These are phyloP conservation scores for Cerastis leucographa DNA, from an alignment of 2,888 invertebrate species.

Conservation along the genomic window DNA sequence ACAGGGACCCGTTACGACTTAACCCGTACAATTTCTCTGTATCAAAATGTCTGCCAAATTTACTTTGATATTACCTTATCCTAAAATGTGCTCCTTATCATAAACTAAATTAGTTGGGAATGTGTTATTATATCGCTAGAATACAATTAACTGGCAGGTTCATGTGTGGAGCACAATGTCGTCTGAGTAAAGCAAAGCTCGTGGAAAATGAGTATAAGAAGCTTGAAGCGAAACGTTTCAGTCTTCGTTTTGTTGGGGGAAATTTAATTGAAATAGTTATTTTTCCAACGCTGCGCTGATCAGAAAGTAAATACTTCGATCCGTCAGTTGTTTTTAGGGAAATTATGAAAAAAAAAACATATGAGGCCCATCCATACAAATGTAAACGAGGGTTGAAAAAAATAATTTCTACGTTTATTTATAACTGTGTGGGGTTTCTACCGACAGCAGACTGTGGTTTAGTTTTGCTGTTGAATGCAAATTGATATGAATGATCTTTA, in stretches of 20 bases:
- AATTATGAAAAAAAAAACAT: too few species aligned
- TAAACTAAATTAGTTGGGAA: slow-evolving; percentile 26
- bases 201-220: neutral
- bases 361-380: too few species aligned
- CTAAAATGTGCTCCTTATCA: slow-evolving; percentile 31
- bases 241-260: neutral
- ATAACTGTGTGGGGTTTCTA: too few species aligned
- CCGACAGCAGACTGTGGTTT: too few species aligned
- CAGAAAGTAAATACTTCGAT: slow-evolving; percentile 4
- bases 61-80: slow-evolving; percentile 32
- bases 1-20: slow-evolving; percentile 23
- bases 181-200: neutral
- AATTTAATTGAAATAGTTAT: slow-evolving; percentile 24
- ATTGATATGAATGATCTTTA: neutral
- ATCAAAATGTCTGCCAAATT: slow-evolving; percentile 45
- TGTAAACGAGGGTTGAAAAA: too few species aligned
- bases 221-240: slow-evolving; percentile 1
- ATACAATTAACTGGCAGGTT: slow-evolving; percentile 14
- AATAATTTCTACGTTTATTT: too few species aligned
- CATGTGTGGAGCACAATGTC: slow-evolving; percentile 7
- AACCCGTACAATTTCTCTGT: slow-evolving; percentile 31
- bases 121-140: slow-evolving; percentile 10
- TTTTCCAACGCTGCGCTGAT: slow-evolving; percentile 4
- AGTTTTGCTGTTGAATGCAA: too few species aligned
- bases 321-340: neutral